phyloP scores from a whole-genome alignment of 1,140 invertebrate genomes.

The Drosophila tani region DNA sequence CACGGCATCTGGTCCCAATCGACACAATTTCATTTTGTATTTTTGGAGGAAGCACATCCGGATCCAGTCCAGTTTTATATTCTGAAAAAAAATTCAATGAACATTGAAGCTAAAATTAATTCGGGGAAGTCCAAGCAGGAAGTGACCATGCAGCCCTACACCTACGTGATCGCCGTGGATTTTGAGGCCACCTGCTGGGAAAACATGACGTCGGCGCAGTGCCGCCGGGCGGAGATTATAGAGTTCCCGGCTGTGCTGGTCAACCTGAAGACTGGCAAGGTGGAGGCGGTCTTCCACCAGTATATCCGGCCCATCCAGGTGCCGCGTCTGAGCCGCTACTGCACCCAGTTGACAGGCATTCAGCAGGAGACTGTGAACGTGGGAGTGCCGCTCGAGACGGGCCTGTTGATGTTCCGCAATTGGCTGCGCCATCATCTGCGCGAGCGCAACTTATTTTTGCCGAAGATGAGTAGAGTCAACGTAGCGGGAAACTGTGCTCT shows the following conservation, averaged over 20 bases:
- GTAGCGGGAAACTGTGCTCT: slow-evolving; percentile 84
- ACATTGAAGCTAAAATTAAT: slow-evolving; percentile 56
- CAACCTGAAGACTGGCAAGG: slow-evolving; percentile 86
- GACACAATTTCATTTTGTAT: slow-evolving; percentile 69
- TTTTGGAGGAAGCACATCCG: slow-evolving; percentile 66
- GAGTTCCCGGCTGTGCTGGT: slow-evolving; percentile 92
- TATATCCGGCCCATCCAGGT: slow-evolving; percentile 88
- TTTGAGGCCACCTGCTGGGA: slow-evolving; percentile 86
- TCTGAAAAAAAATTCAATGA: slow-evolving; percentile 41
- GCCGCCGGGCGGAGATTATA: slow-evolving; percentile 85
- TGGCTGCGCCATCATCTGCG: slow-evolving; percentile 85
- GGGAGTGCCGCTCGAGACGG: slow-evolving; percentile 84
- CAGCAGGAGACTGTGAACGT: slow-evolving; percentile 85
- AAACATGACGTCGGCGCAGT: slow-evolving; percentile 69
- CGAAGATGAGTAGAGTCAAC: slow-evolving; percentile 70
- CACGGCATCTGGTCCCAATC: slow-evolving; percentile 79
- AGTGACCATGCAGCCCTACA: slow-evolving; percentile 71
- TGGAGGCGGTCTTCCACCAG: slow-evolving; percentile 89
- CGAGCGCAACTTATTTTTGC: slow-evolving; percentile 76
- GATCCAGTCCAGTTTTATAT: slow-evolving; percentile 31
- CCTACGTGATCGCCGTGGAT: slow-evolving; percentile 85
- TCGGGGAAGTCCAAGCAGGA: slow-evolving; percentile 66
- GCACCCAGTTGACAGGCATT: slow-evolving; percentile 89
- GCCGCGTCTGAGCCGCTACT: slow-evolving; percentile 88
- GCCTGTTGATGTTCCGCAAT: slow-evolving; percentile 84